A percentile compares a stretch with the other conserved stretches of the same genome.
These are phyloP conservation scores for Athripsodes cinereus DNA, from an alignment of 2,888 invertebrate species.

Conservation along the genomic window DNA sequence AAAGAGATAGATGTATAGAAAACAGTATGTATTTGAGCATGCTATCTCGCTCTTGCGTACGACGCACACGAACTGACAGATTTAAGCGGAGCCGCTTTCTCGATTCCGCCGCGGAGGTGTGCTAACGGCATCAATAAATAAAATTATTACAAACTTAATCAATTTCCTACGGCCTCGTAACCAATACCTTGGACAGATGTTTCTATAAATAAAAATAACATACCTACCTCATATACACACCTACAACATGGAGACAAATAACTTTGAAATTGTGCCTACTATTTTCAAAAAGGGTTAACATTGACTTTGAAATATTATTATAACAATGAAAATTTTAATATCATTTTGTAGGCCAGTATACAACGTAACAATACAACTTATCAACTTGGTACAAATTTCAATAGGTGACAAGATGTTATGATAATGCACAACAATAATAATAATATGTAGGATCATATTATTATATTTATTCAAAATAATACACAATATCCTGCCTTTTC, in stretches of 20 bases:
- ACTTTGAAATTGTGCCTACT: not conserved
- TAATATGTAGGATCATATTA: not conserved
- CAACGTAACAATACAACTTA: not conserved
- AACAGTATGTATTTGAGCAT: too few species aligned
- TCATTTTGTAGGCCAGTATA: not conserved
- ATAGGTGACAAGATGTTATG: too few species aligned
- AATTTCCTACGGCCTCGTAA: too few species aligned
- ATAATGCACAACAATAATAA: too few species aligned
- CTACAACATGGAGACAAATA: not conserved
- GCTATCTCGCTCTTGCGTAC: too few species aligned
- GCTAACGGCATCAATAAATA: too few species aligned
- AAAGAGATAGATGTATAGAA: too few species aligned
- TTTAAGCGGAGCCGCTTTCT: too few species aligned
- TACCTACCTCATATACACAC: too few species aligned
- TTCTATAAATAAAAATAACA: not conserved
- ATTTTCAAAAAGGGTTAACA: not conserved
- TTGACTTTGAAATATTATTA: not conserved
- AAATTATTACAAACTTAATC: too few species aligned
- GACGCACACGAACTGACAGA: too few species aligned
- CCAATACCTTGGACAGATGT: not conserved
- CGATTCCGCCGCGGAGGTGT: too few species aligned
- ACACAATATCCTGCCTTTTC: not conserved
- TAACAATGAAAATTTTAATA: not conserved
- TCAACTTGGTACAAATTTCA: not conserved
- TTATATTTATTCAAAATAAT: not conserved